phyloP scores from a whole-genome alignment of 2,797 vertebrate genomes.

The Holocentrus rufus region DNA sequence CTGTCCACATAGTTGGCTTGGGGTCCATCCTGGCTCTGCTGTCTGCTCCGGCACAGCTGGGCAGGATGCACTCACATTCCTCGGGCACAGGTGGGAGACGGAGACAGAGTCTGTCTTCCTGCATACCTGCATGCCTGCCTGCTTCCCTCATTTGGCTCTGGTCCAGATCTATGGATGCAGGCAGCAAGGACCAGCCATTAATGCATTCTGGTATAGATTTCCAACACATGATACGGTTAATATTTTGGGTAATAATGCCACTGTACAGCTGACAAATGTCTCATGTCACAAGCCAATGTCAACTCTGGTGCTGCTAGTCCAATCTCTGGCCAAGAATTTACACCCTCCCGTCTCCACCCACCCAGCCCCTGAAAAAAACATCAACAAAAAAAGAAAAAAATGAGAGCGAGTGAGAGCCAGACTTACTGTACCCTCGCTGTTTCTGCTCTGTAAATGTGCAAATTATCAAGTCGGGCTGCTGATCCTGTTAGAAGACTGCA shows the following conservation, averaged over 20 bases:
- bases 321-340: no score
- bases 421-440: constrained; percentile 4
- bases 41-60: constrained; percentile 33
- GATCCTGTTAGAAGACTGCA: constrained; percentile 20
- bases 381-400: constrained; percentile 21
- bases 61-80: constrained; percentile 43
- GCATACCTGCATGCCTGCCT: constrained; percentile 21
- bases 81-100: constrained; percentile 49
- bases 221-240: background rate
- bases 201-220: background rate
- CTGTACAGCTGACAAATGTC: background rate
- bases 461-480: constrained; percentile 17
- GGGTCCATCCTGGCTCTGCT: constrained; percentile 3
- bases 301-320: background rate
- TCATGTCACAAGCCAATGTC: constrained; percentile 8
- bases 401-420: no score
- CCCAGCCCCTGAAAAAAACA: background rate
- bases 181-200: background rate
- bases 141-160: constrained; percentile 14
- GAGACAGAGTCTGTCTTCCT: constrained; percentile 26
- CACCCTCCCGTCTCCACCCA: no score
- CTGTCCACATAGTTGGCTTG: constrained; percentile 11
- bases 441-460: constrained; percentile 20
- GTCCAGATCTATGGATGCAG: background rate
- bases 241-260: background rate